Base-by-base conservation (phyloP, 2,113 vertebrate species). In the Strix aluco region DNA sequence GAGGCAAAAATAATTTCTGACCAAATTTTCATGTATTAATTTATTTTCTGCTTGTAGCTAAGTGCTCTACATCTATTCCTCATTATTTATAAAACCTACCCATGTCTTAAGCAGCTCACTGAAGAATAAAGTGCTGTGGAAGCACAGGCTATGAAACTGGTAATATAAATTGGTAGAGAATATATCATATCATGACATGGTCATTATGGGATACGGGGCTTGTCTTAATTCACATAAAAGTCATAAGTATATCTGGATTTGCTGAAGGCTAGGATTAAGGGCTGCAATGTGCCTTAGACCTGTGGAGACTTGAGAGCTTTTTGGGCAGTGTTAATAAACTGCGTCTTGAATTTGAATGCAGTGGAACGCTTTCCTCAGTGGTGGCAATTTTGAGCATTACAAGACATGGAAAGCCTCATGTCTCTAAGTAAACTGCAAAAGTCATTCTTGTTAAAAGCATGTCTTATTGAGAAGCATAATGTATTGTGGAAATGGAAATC, bases 191-290 rank as follows among this genome's bases (percentile, higher is more conserved):
- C 63, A 83, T 86, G 88, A 66, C 71, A 88, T 44, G 51, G 88
- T 49, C 15, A 0, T 83, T 88, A 71, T 27, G 55, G 69, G 51
- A 74, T 90, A 34, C 1, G 1, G 40, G 57, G 55, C 63, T 79
- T 94, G 90, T 81, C 86, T 96, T 86, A 74, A 78, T 74, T 92
- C 55, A 59, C 69, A 44, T 59, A 32, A 73, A 90, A 88, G 26
- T 88, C 47, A 84, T 79, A 84, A 93, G 88, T 90, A 88, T 47
- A 69, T 36, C 36, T 83, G 65, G 23, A 73, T 92, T 83, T 81
- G 25, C 75, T 78, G 61, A 74, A 83, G 73, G 51, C n/a, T 75
- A 23, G 77, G 75, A 88, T 92, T 86, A 92, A 52, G 77, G 85
- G 20, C 38, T 94, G 57, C n/a, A 78, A 13, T 67, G 51, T 79